Evolutionary conservation across 2,888 invertebrate species (phyloP).

Genomic region (Andrena bucephala): DNA sequence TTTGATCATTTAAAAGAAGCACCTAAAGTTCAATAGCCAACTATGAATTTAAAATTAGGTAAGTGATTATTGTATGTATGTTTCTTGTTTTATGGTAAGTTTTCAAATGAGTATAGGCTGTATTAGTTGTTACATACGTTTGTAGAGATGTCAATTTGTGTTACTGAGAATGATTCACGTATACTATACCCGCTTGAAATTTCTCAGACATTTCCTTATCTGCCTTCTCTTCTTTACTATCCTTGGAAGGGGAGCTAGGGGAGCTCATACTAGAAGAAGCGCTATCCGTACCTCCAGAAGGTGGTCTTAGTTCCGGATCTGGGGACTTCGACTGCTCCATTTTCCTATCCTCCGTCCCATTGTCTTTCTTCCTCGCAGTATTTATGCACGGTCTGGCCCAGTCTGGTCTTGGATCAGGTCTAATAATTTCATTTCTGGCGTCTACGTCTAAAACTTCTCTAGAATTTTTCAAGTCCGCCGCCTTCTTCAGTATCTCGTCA

Average conservation of each 20-base stretch:
- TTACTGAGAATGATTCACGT: slow-evolving; percentile 46
- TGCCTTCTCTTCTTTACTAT: slow-evolving; percentile 83
- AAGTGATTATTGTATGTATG: slow-evolving; percentile 7
- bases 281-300: slow-evolving; percentile 80
- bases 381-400: slow-evolving; percentile 80
- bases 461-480: slow-evolving; percentile 73
- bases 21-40: slow-evolving; percentile 14
- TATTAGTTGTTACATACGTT: slow-evolving; percentile 32
- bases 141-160: slow-evolving; percentile 33
- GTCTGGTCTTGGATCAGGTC: slow-evolving; percentile 79
- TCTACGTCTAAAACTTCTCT: slow-evolving; percentile 66
- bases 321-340: slow-evolving; percentile 77
- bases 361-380: slow-evolving; percentile 74
- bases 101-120: slow-evolving; percentile 29
- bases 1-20: slow-evolving; percentile 11
- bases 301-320: slow-evolving; percentile 79
- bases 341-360: slow-evolving; percentile 69
- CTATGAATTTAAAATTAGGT: slow-evolving; percentile 12
- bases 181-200: slow-evolving; percentile 79
- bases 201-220: slow-evolving; percentile 83
- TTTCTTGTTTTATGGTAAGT: slow-evolving; percentile 14
- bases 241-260: slow-evolving; percentile 82
- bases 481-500: slow-evolving; percentile 80
- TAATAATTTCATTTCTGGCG: slow-evolving; percentile 69
- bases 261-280: slow-evolving; percentile 83